Conservation (phyloP, 2,113 vertebrate genomes). For the Rutilus rutilus region DNA sequence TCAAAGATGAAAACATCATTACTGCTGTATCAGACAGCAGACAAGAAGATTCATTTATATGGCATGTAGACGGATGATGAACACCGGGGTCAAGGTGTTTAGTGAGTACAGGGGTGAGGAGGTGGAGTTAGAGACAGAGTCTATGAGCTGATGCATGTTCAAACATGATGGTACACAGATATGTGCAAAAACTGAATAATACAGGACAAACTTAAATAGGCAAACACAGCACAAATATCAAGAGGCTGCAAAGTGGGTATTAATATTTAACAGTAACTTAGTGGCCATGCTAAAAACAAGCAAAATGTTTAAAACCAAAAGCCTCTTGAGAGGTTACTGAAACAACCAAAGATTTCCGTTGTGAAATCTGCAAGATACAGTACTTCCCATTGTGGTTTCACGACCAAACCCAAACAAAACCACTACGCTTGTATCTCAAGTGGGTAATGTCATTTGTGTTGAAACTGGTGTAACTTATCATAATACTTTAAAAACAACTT, state of each 20-base stretch:
- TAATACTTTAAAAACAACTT: not conserved
- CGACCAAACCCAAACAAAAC: slow-evolving; percentile 37
- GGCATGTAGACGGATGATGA: not conserved
- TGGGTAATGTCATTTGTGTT: not conserved
- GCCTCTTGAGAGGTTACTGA: slow-evolving; percentile 7
- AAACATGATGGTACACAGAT: not conserved
- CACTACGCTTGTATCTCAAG: slow-evolving; percentile 6
- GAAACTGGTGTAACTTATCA: not conserved
- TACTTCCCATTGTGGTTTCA: slow-evolving; percentile 46
- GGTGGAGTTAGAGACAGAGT: not conserved
- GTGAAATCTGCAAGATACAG: slow-evolving; percentile 40
- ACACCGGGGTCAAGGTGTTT: not conserved
- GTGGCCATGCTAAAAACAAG: not conserved
- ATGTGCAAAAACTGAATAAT: not conserved
- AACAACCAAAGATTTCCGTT: slow-evolving; percentile 35
- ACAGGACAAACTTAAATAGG: not conserved
- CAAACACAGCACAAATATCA: not conserved
- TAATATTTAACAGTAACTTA: not conserved
- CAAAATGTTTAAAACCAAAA: slow-evolving; percentile 19
- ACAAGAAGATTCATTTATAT: slow-evolving; percentile 5
- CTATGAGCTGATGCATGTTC: slow-evolving; percentile 16
- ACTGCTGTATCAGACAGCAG: not conserved
- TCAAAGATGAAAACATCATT: not conserved
- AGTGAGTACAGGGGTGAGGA: not conserved
- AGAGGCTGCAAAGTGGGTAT: not conserved